These are phyloP conservation scores for Alethe diademata DNA, from an alignment of 2,113 vertebrate genomes.

Conservation along the genomic window DNA sequence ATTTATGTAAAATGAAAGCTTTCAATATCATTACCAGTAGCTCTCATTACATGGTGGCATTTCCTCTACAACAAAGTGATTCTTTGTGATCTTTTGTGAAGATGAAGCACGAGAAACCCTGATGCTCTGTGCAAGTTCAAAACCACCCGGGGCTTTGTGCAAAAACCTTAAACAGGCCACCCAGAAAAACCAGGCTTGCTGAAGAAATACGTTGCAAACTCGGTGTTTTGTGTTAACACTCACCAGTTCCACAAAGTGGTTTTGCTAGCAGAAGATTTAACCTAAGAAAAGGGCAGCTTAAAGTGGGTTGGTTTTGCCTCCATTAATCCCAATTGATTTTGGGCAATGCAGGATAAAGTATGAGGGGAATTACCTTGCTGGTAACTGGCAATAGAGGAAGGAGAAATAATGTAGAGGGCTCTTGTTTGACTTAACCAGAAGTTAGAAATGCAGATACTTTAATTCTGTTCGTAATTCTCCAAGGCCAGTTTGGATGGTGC, in stretches of 20 bases:
- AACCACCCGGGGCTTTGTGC: background rate
- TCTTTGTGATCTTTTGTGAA: background rate
- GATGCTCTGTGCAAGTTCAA: background rate
- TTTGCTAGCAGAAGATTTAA: background rate
- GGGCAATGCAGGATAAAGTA: background rate
- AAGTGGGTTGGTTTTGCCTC: background rate
- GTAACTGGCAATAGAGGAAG: background rate
- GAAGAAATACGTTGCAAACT: conserved; percentile 35
- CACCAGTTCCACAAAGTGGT: conserved; percentile 46
- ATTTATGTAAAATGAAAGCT: background rate
- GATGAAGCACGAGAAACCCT: background rate
- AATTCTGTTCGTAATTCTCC: background rate
- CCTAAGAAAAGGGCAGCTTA: background rate
- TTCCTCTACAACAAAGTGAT: background rate
- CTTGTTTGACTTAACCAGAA: background rate
- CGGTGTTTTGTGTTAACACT: background rate
- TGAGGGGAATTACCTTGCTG: background rate
- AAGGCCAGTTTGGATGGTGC: background rate
- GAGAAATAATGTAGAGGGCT: background rate
- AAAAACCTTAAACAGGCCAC: conserved; percentile 16
- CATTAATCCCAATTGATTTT: background rate
- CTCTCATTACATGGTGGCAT: background rate
- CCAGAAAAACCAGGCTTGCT: conserved; percentile 20
- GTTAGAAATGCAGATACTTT: background rate
- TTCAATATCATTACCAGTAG: background rate